Base-by-base conservation (phyloP, 2,888 invertebrate species). In the Lasioglossum vierecki region DNA sequence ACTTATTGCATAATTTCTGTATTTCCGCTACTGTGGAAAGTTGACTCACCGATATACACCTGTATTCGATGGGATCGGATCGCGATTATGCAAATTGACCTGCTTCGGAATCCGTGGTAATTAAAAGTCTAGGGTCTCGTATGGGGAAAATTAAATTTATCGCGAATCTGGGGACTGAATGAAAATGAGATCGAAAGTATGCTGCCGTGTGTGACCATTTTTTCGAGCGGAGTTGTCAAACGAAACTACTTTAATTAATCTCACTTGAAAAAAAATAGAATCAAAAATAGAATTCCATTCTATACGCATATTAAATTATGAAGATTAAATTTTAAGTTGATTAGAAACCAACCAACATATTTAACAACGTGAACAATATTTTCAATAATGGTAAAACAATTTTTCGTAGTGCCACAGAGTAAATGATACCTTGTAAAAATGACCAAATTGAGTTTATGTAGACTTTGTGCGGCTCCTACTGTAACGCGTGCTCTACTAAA, bases 1-100 rank as follows among this genome's bases (percentile, higher is more conserved):
- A 68, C 30, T 73, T 73, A 39, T 35, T 30, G 68, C 74, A 44
- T 41, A 60, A 83, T 83, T 60, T 26, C 77, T 18, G 22, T 30
- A 30, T 57, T 63, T 63, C 60, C 60, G 26, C 26, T n/a, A 15
- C 60, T 15, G 30, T 63, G 22, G 68, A 68, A 26, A 63, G n/a
- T 49, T 13, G 44, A 26, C 44, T 44, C 44, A n/a, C 26, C 44
- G 44, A 41, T 71, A 9, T n/a, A 41, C n/a, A 41, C 13, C 39
- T n/a, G 44, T 6, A 71, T n/a, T 57, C 39, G 70, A 44, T 41
- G 44, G 15, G 63, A 63, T 63, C 30, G 15, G 63, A 30, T 30
- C 63, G 15, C 30, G 63, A 68, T 68, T 68, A 39, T 68, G 39
- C 35, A 68, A 35, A 68, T 68, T 68, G 35, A 68, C 30, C 63